phyloP scores from a whole-genome alignment of 2,797 vertebrate genomes.

The Merluccius polli region DNA sequence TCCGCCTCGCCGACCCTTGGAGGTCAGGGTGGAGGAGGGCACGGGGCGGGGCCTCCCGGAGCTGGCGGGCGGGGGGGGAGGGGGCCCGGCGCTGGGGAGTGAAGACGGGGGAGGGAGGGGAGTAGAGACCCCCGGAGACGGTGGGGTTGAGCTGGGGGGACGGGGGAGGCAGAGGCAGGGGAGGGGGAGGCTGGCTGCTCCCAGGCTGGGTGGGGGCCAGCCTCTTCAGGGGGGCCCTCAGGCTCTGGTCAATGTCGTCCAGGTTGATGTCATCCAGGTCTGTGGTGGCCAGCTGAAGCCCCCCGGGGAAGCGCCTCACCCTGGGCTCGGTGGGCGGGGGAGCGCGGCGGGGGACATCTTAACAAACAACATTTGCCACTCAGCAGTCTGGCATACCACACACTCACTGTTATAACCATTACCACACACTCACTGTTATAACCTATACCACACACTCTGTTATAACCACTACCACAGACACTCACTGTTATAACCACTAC shows the following conservation, averaged over 20 bases:
- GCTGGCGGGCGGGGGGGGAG: slow-evolving; percentile 45
- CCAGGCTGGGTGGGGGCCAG: slow-evolving; percentile 68
- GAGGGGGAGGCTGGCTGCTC: slow-evolving; percentile 66
- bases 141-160: slow-evolving; percentile 65
- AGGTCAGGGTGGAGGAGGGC: slow-evolving; percentile 44
- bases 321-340: slow-evolving; percentile 72
- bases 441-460: not conserved
- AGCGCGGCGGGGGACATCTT: slow-evolving; percentile 66
- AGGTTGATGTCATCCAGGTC: slow-evolving; percentile 92
- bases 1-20: slow-evolving; percentile 40
- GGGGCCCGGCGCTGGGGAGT: slow-evolving; percentile 31
- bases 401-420: not conserved
- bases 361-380: not conserved
- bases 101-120: slow-evolving; percentile 43
- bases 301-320: slow-evolving; percentile 82
- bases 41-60: slow-evolving; percentile 44
- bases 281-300: slow-evolving; percentile 91
- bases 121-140: slow-evolving; percentile 46
- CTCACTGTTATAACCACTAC: too few relatives aligned
- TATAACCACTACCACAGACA: not conserved
- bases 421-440: not conserved
- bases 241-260: slow-evolving; percentile 80
- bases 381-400: not conserved
- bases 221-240: slow-evolving; percentile 78
- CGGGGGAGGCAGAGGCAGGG: slow-evolving; percentile 66